A percentile compares a stretch with the other conserved stretches of the same genome.
Conservation (phyloP, 2,797 vertebrate genomes). For the Xerus rutilus region DNA sequence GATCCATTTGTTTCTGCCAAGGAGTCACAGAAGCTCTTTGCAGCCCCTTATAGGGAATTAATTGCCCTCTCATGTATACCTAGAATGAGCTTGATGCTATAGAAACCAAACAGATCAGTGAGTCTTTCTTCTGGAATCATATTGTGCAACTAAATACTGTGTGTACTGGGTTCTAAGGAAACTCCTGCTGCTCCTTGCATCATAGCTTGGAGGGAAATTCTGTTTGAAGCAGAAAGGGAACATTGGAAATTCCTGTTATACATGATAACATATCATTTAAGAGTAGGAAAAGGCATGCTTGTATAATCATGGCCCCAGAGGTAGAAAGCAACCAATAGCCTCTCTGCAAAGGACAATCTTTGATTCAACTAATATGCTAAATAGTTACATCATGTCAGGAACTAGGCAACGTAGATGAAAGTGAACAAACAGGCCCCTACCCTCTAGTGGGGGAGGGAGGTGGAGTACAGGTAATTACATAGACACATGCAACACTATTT, state of each 20-base stretch:
- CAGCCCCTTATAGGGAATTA: background rate
- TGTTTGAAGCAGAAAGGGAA: constrained; percentile 55
- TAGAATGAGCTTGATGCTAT: background rate
- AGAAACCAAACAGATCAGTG: constrained; percentile 53
- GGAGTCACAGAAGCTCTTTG: background rate
- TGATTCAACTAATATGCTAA: background rate
- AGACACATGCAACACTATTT: background rate
- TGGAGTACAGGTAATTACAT: background rate
- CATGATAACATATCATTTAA: background rate
- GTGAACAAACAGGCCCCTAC: background rate
- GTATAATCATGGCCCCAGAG: background rate
- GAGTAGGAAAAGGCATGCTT: background rate
- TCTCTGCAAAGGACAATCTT: background rate
- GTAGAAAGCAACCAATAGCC: background rate
- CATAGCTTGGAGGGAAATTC: background rate
- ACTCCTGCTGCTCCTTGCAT: background rate
- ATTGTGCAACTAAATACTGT: constrained; percentile 31
- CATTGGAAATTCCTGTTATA: constrained; percentile 17
- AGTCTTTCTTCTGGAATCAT: constrained; percentile 35
- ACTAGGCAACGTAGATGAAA: background rate
- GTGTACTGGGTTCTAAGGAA: background rate
- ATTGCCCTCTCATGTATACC: background rate
- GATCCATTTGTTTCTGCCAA: constrained; percentile 9
- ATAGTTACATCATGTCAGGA: background rate
- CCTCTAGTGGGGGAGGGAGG: background rate